Evolutionary conservation across 2,113 vertebrate species (phyloP).

Genomic region (Cepphus grylle): DNA sequence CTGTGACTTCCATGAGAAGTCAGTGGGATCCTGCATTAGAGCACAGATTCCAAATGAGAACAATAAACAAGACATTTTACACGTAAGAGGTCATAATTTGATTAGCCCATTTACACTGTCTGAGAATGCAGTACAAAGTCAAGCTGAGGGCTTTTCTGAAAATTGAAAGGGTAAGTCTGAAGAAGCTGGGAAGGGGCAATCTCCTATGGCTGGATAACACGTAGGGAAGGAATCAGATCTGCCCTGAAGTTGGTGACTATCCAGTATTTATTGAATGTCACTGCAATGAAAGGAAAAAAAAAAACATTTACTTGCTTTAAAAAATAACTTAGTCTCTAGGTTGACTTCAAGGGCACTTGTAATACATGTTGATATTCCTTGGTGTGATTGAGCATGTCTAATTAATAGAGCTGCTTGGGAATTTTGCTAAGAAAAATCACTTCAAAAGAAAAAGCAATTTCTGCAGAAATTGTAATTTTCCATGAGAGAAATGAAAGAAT

Average conservation of each 20-base stretch:
- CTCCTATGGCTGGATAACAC: neutral
- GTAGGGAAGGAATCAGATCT: neutral
- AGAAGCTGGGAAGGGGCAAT: neutral
- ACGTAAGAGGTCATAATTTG: neutral
- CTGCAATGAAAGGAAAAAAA: neutral
- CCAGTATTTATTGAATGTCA: neutral
- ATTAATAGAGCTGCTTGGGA: conserved; percentile 32
- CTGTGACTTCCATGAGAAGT: neutral
- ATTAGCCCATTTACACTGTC: neutral
- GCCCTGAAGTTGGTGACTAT: neutral
- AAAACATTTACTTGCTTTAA: neutral
- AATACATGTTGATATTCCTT: neutral
- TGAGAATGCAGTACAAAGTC: neutral
- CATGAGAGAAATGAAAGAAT: neutral
- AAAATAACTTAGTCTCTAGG: neutral
- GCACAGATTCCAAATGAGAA: neutral
- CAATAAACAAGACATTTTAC: neutral
- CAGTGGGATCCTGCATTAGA: neutral
- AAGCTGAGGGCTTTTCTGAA: neutral
- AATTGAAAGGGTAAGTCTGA: neutral
- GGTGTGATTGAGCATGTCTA: conserved; percentile 1
- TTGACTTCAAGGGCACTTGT: neutral
- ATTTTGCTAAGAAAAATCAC: conserved; percentile 8
- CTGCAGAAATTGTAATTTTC: conserved; percentile 11
- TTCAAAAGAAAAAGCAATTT: conserved; percentile 35